These are phyloP conservation scores for Drosophila recens DNA, from an alignment of 2,888 invertebrate species.

Conservation along the genomic window DNA sequence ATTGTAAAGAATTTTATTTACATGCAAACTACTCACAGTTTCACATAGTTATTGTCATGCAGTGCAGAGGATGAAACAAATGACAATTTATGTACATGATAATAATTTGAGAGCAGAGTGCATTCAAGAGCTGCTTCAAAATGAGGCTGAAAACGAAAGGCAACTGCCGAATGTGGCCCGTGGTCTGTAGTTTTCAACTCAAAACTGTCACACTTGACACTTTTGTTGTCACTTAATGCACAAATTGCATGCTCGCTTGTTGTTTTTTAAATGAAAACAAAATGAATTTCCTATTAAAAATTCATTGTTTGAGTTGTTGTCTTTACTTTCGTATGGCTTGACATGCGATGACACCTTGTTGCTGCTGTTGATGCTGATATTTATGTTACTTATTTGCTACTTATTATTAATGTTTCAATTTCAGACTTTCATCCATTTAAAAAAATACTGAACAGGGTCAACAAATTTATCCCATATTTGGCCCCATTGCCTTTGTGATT, in stretches of 20 bases:
- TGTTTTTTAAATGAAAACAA: conserved; percentile 56
- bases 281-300: conserved; percentile 58
- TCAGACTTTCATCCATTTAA: conserved; percentile 66
- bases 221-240: conserved; percentile 67
- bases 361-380: conserved; percentile 22
- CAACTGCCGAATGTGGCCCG: conserved; percentile 10
- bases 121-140: conserved; percentile 30
- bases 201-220: conserved; percentile 70
- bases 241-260: conserved; percentile 69
- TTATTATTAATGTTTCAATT: conserved; percentile 63
- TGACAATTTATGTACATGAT: conserved; percentile 2
- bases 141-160: conserved; percentile 46
- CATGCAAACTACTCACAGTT: too few relatives aligned
- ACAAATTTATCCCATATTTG: conserved; percentile 42
- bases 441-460: conserved; percentile 35
- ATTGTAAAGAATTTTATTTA: too few relatives aligned
- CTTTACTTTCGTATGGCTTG: conserved; percentile 18
- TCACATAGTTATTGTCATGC: not conserved
- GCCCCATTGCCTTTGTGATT: conserved; percentile 54
- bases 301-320: conserved; percentile 17
- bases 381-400: conserved; percentile 5
- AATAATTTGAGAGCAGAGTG: conserved; percentile 15
- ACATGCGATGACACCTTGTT: conserved; percentile 66
- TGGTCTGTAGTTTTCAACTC: conserved; percentile 19
- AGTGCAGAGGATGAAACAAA: not conserved